These are phyloP conservation scores for Hormaphis cornu DNA, from an alignment of 1,140 invertebrate genomes.

Conservation along the genomic window DNA sequence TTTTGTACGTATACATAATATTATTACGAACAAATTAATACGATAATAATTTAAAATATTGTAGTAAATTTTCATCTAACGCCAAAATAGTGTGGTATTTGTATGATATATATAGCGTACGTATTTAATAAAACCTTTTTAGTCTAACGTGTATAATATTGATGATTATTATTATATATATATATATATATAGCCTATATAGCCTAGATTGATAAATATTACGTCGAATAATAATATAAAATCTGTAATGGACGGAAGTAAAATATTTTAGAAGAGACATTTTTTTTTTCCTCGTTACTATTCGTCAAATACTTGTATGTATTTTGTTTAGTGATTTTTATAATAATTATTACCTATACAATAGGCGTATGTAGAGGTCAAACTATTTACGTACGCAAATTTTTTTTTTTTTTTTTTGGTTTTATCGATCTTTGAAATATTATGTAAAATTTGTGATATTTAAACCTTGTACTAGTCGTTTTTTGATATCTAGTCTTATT, in stretches of 20 bases:
- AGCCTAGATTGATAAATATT: no score
- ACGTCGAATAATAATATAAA: no score
- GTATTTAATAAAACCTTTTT: background rate
- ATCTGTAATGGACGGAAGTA: conserved; percentile 21
- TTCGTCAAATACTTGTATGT: no score
- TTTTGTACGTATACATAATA: background rate
- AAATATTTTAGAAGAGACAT: conserved; percentile 13
- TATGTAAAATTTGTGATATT: conserved; percentile 32
- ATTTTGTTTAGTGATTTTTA: conserved; percentile 1
- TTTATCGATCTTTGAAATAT: conserved; percentile 8
- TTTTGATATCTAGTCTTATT: conserved; percentile 31
- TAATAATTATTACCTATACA: background rate
- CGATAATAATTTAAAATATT: no score
- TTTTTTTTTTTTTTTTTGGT: conserved; percentile 3
- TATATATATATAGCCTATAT: conserved; percentile 14
- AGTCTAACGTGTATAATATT: background rate
- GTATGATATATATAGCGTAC: conserved; percentile 1
- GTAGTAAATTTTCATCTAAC: background rate
- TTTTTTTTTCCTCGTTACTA: background rate
- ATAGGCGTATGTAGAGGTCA: background rate
- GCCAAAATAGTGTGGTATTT: conserved; percentile 5
- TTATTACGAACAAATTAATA: no score
- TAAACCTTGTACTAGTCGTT: conserved; percentile 27
- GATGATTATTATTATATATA: background rate
- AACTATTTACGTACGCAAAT: background rate